Evolutionary conservation across 2,797 vertebrate genomes (phyloP), one percentile per base, ranked within the genome.

Genomic region (Coregonus ussuriensis): DNA sequence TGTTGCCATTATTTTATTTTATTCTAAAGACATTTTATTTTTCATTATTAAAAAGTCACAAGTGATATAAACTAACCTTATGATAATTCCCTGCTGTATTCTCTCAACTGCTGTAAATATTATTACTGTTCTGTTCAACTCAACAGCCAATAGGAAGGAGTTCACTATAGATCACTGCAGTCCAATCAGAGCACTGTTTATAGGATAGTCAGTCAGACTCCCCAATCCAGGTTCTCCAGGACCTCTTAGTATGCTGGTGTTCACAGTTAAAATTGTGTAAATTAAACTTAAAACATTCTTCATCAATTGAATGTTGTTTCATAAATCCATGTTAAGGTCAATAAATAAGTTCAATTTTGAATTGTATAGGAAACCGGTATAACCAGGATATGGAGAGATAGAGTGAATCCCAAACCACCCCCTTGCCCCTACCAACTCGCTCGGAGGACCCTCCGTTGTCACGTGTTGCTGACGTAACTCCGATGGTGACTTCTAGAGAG

Each of bases 21-120:
- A 70, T 76, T 80, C 54, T 56, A 76, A 73, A 73, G 62, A 77
- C 70, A 52, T 56, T 70, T 71, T 72, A 79, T 81, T 75, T 71
- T 77, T 81, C 74, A 73, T 84, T 77, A 51, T 70, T 47, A 81
- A 79, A 74, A 41, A 59, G 68, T 41, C 72, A 72, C 54, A 70
- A 52, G 9, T 4, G 21, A 41, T 14, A 76, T 74, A 35, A 85
- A 82, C 80, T 88, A 83, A 82, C 75, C 68, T 72, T 59, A 71
- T 71, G 65, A 82, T 25, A 79, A 72, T 77, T 79, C 66, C 71
- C 79, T 86, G 75, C 77, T 82, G 74, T 82, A 80, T 68, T 71
- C 74, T 76, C 74, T 79, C 79, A 25, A 63, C 77, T 67, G 65
- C 77, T 84, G 80, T 85, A 71, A 59, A 80, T 83, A 77, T 83